Conservation (phyloP, 2,888 invertebrate species). For the Ormia ochracea region DNA sequence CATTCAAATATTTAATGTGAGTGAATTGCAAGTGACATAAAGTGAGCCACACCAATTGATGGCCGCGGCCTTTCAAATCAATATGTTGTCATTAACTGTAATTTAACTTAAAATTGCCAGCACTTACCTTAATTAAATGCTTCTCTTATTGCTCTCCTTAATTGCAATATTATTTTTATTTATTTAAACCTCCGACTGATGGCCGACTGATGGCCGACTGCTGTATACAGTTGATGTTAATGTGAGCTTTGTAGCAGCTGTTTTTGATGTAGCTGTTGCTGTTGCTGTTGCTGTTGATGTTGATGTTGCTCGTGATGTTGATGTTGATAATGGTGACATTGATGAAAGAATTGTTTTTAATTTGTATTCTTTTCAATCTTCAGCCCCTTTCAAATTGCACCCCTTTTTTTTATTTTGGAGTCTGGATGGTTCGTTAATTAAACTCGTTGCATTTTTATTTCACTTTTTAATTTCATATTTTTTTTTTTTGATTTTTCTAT, state of each 20-base stretch:
- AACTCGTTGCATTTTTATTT: background rate
- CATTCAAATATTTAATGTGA: background rate
- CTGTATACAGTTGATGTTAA: background rate
- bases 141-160: conserved; percentile 22
- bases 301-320: background rate
- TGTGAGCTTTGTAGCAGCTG: background rate
- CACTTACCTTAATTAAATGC: conserved; percentile 71
- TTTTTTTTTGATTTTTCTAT: too few species aligned
- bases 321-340: conserved; percentile 17
- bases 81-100: background rate
- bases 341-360: background rate
- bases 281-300: background rate
- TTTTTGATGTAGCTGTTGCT: too few species aligned
- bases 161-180: conserved; percentile 13
- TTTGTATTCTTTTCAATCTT: background rate
- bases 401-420: background rate
- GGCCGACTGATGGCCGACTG: background rate
- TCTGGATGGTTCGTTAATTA: background rate
- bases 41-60: background rate
- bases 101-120: background rate
- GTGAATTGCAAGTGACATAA: conserved; percentile 4
- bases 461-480: background rate
- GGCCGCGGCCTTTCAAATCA: background rate
- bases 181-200: conserved; percentile 7
- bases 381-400: background rate